phyloP scores from a whole-genome alignment of 2,888 invertebrate species.

The Dolichopus griseipennis region DNA sequence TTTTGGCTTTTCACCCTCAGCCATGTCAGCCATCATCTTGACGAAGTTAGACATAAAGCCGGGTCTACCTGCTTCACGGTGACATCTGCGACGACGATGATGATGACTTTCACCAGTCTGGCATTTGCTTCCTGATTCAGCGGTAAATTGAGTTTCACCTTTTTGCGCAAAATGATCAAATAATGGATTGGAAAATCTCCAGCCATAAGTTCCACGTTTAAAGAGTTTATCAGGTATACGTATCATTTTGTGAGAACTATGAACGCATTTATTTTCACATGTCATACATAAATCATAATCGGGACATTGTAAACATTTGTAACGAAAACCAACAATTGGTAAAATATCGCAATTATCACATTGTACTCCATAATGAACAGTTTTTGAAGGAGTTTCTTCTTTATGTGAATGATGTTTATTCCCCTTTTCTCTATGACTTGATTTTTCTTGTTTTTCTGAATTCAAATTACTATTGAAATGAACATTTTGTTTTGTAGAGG shows the following conservation, averaged over 20 bases:
- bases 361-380: constrained; percentile 50
- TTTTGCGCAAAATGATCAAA: too few relatives aligned
- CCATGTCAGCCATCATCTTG: not conserved
- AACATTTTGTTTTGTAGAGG: too few relatives aligned
- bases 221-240: constrained; percentile 50
- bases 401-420: constrained; percentile 25
- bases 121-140: not conserved
- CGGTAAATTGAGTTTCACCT: not conserved
- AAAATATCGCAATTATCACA: constrained; percentile 64
- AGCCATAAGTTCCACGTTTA: constrained; percentile 18
- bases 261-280: constrained; percentile 61
- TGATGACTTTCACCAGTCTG: not conserved
- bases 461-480: too few relatives aligned
- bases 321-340: constrained; percentile 64
- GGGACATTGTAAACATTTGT: constrained; percentile 72
- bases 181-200: too few relatives aligned
- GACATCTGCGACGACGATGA: not conserved
- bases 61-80: not conserved
- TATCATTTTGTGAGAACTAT: constrained; percentile 71
- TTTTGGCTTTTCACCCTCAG: too few relatives aligned
- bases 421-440: too few relatives aligned
- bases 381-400: not conserved
- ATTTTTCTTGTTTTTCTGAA: not conserved
- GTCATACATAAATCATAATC: constrained; percentile 73
- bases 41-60: not conserved